phyloP scores from a whole-genome alignment of 2,797 vertebrate genomes.

The Falco berigora region DNA sequence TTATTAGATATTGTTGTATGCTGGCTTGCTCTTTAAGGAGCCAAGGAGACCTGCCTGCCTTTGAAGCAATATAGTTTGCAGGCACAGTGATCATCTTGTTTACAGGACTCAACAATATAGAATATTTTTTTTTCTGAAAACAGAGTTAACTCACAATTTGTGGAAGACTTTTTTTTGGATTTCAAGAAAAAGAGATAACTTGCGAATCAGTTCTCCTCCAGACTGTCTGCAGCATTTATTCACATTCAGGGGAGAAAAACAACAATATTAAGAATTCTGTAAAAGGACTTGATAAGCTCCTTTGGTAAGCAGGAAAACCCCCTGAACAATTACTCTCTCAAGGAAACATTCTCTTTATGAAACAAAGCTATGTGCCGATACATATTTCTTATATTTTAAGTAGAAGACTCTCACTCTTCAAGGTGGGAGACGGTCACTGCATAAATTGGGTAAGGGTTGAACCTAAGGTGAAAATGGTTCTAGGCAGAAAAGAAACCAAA shows the following conservation, averaged over 20 bases:
- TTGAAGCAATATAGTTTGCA: background rate
- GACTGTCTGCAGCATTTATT: background rate
- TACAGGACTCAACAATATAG: background rate
- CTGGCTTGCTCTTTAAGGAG: background rate
- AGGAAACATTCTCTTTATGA: conserved; percentile 14
- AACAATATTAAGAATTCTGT: conserved; percentile 10
- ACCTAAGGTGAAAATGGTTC: background rate
- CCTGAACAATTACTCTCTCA: background rate
- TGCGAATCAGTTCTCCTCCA: background rate
- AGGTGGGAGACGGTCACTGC: background rate
- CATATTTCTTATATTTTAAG: background rate
- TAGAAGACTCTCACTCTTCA: background rate
- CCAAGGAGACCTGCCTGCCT: background rate
- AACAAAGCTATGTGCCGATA: background rate
- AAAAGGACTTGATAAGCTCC: background rate
- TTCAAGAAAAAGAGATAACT: background rate
- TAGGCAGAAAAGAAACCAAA: background rate
- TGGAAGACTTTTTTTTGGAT: background rate
- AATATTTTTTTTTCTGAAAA: background rate
- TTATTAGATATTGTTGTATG: background rate
- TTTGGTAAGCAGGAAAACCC: background rate
- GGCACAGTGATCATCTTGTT: background rate
- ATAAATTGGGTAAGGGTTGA: background rate
- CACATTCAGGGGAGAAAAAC: background rate
- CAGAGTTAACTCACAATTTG: background rate